Conservation (phyloP, 2,888 invertebrate species). For the Oxycera nigricornis region DNA sequence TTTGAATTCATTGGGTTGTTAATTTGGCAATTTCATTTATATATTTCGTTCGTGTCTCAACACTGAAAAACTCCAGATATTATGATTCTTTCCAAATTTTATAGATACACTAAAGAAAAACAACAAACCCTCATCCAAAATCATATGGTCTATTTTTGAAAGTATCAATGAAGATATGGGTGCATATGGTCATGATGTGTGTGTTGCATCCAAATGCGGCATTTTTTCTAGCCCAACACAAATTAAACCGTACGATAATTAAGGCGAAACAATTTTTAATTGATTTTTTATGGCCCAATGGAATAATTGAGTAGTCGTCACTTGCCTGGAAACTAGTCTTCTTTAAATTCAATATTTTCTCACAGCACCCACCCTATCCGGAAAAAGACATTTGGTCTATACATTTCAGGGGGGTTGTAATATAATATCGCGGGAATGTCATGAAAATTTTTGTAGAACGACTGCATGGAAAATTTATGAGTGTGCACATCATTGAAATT, state of each 20-base stretch:
- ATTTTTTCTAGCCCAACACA: background rate
- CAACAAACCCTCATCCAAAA: background rate
- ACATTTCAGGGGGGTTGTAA: too few relatives aligned
- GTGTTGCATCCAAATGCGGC: background rate
- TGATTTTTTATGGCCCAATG: background rate
- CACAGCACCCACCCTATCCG: too few relatives aligned
- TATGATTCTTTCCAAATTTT: background rate
- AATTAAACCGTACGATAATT: background rate
- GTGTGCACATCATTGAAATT: background rate
- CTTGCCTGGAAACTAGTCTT: too few relatives aligned
- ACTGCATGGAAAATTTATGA: background rate
- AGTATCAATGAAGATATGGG: background rate
- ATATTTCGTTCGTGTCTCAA: background rate
- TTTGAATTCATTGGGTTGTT: background rate
- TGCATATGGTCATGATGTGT: background rate
- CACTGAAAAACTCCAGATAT: too few relatives aligned
- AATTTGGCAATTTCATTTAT: background rate
- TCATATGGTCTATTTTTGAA: background rate
- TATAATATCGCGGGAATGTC: background rate
- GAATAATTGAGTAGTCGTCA: background rate
- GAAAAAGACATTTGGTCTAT: too few relatives aligned
- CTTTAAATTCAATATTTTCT: too few relatives aligned
- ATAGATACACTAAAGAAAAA: background rate
- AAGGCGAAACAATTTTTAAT: slow-evolving; percentile 11
- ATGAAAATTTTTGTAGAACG: background rate